Evolutionary conservation across 1,140 invertebrate species (phyloP), one percentile per base, ranked within the genome.

Genomic region (Anastatus disparis): DNA sequence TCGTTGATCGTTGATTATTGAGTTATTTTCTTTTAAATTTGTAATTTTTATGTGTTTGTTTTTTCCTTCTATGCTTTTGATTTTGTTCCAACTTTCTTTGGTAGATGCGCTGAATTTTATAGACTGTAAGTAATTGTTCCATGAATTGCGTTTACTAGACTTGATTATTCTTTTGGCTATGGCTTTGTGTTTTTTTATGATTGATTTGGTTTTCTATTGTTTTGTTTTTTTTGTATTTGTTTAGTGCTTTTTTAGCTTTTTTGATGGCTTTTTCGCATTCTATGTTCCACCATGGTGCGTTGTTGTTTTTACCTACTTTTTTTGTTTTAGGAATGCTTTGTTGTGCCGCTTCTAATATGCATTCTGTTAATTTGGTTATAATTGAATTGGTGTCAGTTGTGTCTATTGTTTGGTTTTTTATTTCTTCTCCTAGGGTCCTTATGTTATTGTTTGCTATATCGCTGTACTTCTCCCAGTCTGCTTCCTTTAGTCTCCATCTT

Each of bases 391-490:
- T 71, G 35, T 61, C 40, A 26, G 46, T 62, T 8, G 40, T n/a
- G 9, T 24, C 3, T 24, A 2, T 42, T 3, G 4, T 20, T 22
- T 15, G 17, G 8, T 24, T 26, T 59, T 40, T 20, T 46, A 31
- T 27, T 27, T 72, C 20, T 58, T 70, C 50, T 15, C 75, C 52
- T 64, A 79, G 35, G 35, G 76, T 50, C 17, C 73, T 31, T 2
- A 56, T 72, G 46, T 72, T 3, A 2, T 48, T 42, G 22, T 22
- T 26, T 0, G 59, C 56, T 2, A 55, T 35, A 7, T 38, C 38
- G 58, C 58, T 40, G 48, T 74, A 81, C 52, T 27, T 31, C 40
- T 9, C 8, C 75, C 77, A 83, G 52, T 81, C 61, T 1, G 77
- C 79, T 69, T 74, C 58, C 2, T 80, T 46, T 24, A 76, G 75